Base-by-base conservation (phyloP, 2,888 invertebrate genomes). In the Limenitis camilla region DNA sequence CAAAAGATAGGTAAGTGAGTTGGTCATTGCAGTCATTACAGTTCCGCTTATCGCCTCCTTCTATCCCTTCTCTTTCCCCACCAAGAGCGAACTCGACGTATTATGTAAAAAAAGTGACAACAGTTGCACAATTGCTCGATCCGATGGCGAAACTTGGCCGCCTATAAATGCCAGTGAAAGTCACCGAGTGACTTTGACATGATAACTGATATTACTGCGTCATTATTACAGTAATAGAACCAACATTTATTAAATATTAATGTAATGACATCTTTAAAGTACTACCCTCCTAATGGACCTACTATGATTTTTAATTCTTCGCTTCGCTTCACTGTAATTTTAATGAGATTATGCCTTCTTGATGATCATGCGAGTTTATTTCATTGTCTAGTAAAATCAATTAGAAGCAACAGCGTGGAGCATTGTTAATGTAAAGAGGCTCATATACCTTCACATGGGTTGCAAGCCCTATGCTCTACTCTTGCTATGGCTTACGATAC, bases 61-160 rank as follows among this genome's bases (percentile, higher is more conserved):
- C 53, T 44, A 53, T 54, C 56, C 43, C 47, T 45, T 48, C 50
- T 55, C 56, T 49, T 35, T 51, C 52, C 53, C 53, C 55, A 43
- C 46, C 43, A 45, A 33, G 43, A 45, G 47, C 53, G 41, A 31
- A 39, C 50, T 52, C 55, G 45, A 61, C 64, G 58, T 56, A 78
- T 86, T 86, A 85, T 81, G 80, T 85, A 86, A 87, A 82, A n/a
- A 81, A 81, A 73, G 78, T 80, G 79, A 77, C 81, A 81, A 79
- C 76, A 72, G 72, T 87, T 87, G 78, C 86, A 86, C 85, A 86
- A 87, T 82, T 74, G 71, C 78, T 78, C 77, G 76, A 82, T 80
- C 77, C 76, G 82, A 82, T 80, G 85, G 80, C 81, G 86, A 86
- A 86, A 86, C 81, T 63, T 72, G 74, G 74, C 71, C 76, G 77